Conservation (phyloP, 1,140 invertebrate genomes). For the Scaptomyza montana region DNA sequence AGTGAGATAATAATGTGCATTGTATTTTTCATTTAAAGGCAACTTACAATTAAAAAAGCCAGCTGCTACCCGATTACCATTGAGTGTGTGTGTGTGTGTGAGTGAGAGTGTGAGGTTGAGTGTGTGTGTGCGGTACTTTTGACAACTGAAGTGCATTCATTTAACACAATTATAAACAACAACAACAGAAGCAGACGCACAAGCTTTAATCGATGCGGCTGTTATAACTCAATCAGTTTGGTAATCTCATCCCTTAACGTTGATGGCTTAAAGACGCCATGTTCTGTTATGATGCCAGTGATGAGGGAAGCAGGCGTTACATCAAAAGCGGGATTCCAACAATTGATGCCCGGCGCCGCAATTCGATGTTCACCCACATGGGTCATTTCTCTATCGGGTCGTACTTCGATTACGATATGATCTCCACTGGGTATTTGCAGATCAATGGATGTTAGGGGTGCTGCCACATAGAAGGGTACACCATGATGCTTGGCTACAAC, state of each 20-base stretch:
- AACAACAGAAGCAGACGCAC: conserved; percentile 11
- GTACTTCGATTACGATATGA: conserved; percentile 96
- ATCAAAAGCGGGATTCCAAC: conserved; percentile 99
- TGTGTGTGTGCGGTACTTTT: conserved; percentile 24
- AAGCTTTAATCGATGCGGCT: conserved; percentile 9
- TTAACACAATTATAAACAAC: conserved; percentile 40
- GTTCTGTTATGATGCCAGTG: conserved; percentile 97
- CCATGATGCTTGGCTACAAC: conserved; percentile 95
- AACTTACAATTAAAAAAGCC: conserved; percentile 65
- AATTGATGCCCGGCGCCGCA: conserved; percentile 94
- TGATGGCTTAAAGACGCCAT: conserved; percentile 90
- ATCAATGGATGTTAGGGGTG: conserved; percentile 97
- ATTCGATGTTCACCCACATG: conserved; percentile 92
- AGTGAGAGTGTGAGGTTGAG: background rate
- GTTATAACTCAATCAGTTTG: conserved; percentile 71
- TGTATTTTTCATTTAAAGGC: conserved; percentile 61
- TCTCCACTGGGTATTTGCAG: conserved; percentile 90
- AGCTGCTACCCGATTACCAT: conserved; percentile 34
- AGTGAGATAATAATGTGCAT: conserved; percentile 66
- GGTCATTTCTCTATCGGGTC: conserved; percentile 95
- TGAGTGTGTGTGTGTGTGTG: background rate
- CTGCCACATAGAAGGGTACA: conserved; percentile 98
- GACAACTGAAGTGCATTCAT: conserved; percentile 45
- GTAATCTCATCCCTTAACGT: conserved; percentile 69
- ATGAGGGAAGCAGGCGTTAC: conserved; percentile 97